These are phyloP conservation scores for Sweltsa coloradensis DNA, from an alignment of 1,140 invertebrate genomes.

Conservation along the genomic window DNA sequence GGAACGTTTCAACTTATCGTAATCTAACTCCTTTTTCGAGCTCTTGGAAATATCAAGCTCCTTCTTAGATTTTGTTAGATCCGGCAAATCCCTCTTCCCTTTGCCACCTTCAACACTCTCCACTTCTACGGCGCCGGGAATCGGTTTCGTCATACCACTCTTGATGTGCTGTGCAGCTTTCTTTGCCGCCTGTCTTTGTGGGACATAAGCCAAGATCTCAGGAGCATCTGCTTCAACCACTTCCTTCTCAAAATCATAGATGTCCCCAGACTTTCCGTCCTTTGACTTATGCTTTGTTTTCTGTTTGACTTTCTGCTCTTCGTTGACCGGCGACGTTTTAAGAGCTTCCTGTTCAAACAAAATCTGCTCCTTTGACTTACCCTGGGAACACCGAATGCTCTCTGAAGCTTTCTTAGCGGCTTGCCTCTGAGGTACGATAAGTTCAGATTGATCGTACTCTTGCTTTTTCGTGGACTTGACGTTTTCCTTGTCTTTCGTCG, in stretches of 20 bases:
- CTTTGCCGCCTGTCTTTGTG: conserved; percentile 79
- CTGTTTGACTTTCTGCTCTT: conserved; percentile 18
- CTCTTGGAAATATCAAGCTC: conserved; percentile 18
- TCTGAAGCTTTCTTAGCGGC: conserved; percentile 84
- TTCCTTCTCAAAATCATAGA: conserved; percentile 50
- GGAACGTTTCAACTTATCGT: not conserved
- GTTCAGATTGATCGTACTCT: conserved; percentile 53
- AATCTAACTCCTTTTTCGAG: conserved; percentile 11
- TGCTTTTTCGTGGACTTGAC: conserved; percentile 42
- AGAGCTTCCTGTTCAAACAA: conserved; percentile 16
- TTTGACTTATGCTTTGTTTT: conserved; percentile 15
- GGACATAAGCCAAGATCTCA: conserved; percentile 72
- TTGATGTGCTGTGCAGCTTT: conserved; percentile 84
- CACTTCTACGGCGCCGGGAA: conserved; percentile 21
- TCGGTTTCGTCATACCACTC: conserved; percentile 55
- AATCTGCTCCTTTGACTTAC: conserved; percentile 13
- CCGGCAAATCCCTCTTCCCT: conserved; percentile 28
- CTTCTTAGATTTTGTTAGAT: conserved; percentile 19
- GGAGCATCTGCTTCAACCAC: conserved; percentile 41
- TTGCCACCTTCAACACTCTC: conserved; percentile 21
- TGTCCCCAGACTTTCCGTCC: conserved; percentile 24
- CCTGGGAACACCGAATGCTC: conserved; percentile 47
- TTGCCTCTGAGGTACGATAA: conserved; percentile 82
- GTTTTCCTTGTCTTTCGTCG: conserved; percentile 37
- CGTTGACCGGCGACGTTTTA: conserved; percentile 20